Base-by-base conservation (phyloP, 2,113 vertebrate species). In the Platichthys flesus region DNA sequence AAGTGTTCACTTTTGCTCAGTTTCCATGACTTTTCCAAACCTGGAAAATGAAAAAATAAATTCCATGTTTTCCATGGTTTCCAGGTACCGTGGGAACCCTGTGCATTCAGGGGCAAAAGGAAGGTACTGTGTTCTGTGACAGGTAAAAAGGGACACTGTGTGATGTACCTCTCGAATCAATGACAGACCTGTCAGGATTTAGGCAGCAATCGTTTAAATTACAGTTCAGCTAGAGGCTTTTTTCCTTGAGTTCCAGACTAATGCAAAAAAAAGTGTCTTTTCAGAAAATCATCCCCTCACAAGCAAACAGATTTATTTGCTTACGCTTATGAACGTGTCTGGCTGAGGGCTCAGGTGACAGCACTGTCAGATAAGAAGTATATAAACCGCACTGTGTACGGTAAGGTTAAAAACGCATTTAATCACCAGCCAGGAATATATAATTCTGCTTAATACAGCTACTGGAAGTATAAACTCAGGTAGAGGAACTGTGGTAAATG, bases 141-240 rank as follows among this genome's bases (percentile, higher is more conserved):
- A 65, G 72, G 56, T 65, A 67, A 82, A 42, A 65, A 71, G 56
- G 58, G 58, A 74, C 37, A 51, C 52, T 6, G 71, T 74, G 74
- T 72, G 78, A 82, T 72, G 54, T 15, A 82, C 52, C 79, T 54
- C 47, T 86, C 81, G 66, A 86, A 90, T 88, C 77, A 80, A 78
- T 85, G 80, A 71, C 55, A 42, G 68, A 72, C 67, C 40, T 60
- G 57, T 42, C 40, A 67, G 70, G 71, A 71, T 51, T 61, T 23
- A 16, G 42, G 61, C 28, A 71, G 70, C 20, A 65, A 88, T 89
- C 83, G 59, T 87, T 83, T 90, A 61, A 52, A 82, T 78, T 85
- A 78, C 80, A 82, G 63, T 83, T 85, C 70, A 87, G 61, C 74
- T 45, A 40, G 42, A 79, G 61, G 55, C 56, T 57, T 78, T 28